These are phyloP conservation scores for Linnaemya tessellans DNA, from an alignment of 2,888 invertebrate genomes.

Conservation along the genomic window DNA sequence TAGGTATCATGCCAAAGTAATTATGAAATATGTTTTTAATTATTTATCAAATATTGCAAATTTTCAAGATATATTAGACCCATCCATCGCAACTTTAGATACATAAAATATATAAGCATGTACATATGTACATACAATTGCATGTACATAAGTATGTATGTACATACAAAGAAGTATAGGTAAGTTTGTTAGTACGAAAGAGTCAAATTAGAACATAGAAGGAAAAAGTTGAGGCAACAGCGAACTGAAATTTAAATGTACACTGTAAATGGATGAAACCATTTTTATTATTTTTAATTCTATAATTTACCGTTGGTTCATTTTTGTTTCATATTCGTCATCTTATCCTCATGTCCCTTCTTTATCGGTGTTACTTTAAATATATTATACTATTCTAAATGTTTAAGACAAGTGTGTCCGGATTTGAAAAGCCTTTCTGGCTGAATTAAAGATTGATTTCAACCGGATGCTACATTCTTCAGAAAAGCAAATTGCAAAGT, in stretches of 20 bases:
- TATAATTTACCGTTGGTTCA: conserved; percentile 57
- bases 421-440: neutral
- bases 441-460: neutral
- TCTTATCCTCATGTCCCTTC: conserved; percentile 32
- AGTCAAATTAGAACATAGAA: neutral
- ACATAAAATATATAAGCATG: neutral
- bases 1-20: too few relatives aligned
- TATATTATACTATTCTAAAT: conserved; percentile 38
- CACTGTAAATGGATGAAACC: conserved; percentile 75
- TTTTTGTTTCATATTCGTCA: conserved; percentile 38
- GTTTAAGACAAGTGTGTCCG: conserved; percentile 13
- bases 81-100: too few relatives aligned
- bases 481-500: conserved; percentile 43
- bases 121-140: too few relatives aligned
- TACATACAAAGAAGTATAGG: too few relatives aligned
- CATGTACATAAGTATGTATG: neutral
- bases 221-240: neutral
- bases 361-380: conserved; percentile 29
- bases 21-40: too few relatives aligned
- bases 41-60: too few relatives aligned
- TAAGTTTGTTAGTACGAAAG: neutral
- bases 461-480: neutral
- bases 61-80: too few relatives aligned
- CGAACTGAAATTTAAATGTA: conserved; percentile 37
- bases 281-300: conserved; percentile 65